Evolutionary conservation across 1,140 invertebrate species (phyloP).

Genomic region (Heliconius hewitsoni): DNA sequence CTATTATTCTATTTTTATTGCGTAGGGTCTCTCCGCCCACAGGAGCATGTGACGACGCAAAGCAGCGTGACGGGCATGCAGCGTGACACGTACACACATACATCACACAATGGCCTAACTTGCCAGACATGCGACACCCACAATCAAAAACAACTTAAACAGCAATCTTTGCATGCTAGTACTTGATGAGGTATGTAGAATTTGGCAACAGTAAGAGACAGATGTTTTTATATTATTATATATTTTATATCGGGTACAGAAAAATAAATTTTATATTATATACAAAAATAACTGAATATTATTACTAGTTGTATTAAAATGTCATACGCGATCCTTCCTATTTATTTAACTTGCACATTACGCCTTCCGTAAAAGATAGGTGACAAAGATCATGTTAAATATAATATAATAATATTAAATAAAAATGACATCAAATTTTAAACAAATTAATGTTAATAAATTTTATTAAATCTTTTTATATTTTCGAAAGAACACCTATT

Average conservation of each 20-base stretch:
- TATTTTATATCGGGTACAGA: no score
- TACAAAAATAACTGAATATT: not conserved
- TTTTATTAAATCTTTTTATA: not conserved
- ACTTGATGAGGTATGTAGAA: not conserved
- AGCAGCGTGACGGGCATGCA: constrained; percentile 52
- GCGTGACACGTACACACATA: constrained; percentile 51
- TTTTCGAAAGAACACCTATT: not conserved
- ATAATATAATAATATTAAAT: not conserved
- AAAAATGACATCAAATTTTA: not conserved
- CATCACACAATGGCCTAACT: constrained; percentile 35
- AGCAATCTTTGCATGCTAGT: not conserved
- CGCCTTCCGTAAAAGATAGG: not conserved
- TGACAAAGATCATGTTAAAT: not conserved
- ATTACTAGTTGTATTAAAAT: not conserved
- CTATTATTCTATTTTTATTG: constrained; percentile 24
- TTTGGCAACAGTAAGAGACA: not conserved
- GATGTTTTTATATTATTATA: not conserved
- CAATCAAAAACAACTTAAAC: not conserved
- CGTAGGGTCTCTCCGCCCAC: constrained; percentile 36
- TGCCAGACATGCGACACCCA: not conserved
- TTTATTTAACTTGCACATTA: not conserved
- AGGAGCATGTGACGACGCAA: constrained; percentile 38
- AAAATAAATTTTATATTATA: no score
- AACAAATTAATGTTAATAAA: not conserved
- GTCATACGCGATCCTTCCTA: not conserved